phyloP scores from a whole-genome alignment of 2,113 vertebrate genomes.

The Paradoxurus hermaphroditus region DNA sequence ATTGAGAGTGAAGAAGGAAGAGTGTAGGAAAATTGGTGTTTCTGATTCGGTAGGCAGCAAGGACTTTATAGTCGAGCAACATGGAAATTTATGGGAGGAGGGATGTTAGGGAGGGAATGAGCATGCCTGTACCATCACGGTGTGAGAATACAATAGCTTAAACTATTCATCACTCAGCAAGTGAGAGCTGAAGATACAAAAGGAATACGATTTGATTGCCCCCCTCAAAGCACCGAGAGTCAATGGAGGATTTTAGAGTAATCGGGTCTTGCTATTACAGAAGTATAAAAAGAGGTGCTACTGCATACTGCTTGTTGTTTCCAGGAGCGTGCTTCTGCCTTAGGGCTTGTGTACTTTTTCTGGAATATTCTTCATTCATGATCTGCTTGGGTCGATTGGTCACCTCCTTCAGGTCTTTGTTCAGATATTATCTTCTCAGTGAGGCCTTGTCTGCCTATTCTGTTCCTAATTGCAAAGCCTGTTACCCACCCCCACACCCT shows the following conservation, averaged over 20 bases:
- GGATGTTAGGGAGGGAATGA: neutral
- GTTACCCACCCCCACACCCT: neutral
- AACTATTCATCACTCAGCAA: neutral
- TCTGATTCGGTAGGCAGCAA: neutral
- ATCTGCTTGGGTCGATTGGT: neutral
- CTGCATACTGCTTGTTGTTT: neutral
- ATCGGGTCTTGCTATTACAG: neutral
- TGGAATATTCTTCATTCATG: neutral
- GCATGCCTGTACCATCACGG: neutral
- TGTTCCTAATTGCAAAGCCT: neutral
- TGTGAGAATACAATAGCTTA: neutral
- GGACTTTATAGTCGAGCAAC: neutral
- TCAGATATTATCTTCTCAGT: neutral
- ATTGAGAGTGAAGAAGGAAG: neutral
- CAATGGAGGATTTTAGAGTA: neutral
- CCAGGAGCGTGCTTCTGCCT: neutral
- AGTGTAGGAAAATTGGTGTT: neutral
- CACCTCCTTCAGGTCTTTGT: neutral
- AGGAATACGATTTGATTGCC: neutral
- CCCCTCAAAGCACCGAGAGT: neutral
- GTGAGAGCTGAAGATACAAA: neutral
- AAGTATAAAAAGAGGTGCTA: neutral
- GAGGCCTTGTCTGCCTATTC: neutral
- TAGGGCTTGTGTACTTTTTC: neutral
- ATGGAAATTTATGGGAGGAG: neutral